Evolutionary conservation across 2,888 invertebrate genomes (phyloP).

Genomic region (Epirrhoe alternata): DNA sequence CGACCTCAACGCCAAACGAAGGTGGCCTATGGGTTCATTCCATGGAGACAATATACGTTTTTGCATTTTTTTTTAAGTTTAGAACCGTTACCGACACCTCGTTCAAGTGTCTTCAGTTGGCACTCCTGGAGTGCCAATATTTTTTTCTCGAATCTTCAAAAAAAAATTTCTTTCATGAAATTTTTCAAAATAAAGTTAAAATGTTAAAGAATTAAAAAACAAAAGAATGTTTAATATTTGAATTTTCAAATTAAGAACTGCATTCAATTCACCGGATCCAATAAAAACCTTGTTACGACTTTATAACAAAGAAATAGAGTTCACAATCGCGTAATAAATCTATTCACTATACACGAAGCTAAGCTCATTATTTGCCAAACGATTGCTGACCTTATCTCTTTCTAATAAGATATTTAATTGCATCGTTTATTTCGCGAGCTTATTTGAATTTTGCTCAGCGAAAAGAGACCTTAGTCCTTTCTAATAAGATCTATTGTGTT

Average conservation of each 20-base stretch:
- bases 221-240: too few species aligned
- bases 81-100: too few species aligned
- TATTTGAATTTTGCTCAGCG: not conserved
- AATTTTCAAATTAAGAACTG: not conserved
- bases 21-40: too few species aligned
- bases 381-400: not conserved
- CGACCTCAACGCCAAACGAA: too few species aligned
- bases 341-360: not conserved
- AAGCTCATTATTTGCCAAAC: not conserved
- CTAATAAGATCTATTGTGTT: not conserved
- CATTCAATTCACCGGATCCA: not conserved
- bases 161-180: too few species aligned
- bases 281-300: not conserved
- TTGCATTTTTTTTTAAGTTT: too few species aligned
- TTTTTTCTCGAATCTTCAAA: too few species aligned
- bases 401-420: not conserved
- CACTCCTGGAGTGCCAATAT: too few species aligned
- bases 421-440: not conserved
- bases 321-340: not conserved
- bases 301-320: not conserved
- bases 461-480: conserved; percentile 6
- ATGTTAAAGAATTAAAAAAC: too few species aligned
- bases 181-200: too few species aligned
- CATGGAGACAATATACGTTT: too few species aligned
- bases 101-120: too few species aligned